These are phyloP conservation scores for Lasioglossum lativentre DNA, from an alignment of 2,888 invertebrate genomes.

Conservation along the genomic window DNA sequence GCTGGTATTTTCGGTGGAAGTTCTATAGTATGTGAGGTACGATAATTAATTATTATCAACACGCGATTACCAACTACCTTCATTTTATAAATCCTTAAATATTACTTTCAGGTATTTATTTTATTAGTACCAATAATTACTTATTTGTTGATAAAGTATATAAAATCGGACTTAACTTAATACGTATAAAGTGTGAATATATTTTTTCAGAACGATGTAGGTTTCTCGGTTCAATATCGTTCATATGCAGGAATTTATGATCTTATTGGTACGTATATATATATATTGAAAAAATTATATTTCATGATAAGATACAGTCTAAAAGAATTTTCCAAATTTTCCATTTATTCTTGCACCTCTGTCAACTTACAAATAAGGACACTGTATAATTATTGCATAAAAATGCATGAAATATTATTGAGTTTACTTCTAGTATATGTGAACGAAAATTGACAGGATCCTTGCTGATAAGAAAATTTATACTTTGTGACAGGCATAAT, in stretches of 20 bases:
- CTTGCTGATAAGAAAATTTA: neutral
- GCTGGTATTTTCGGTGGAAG: slow-evolving; percentile 85
- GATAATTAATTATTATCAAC: slow-evolving; percentile 17
- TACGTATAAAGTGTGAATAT: neutral
- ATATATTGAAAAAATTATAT: neutral
- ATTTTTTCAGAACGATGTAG: slow-evolving; percentile 85
- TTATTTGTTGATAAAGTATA: too few relatives aligned
- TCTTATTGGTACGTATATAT: slow-evolving; percentile 84
- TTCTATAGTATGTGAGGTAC: slow-evolving; percentile 86
- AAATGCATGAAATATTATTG: neutral
- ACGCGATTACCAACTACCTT: too few relatives aligned
- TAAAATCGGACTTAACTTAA: too few relatives aligned
- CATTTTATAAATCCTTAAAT: neutral
- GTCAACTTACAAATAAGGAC: too few relatives aligned
- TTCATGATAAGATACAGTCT: neutral
- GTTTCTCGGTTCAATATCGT: slow-evolving; percentile 86
- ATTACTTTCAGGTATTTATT: neutral
- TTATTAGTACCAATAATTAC: neutral
- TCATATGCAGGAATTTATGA: slow-evolving; percentile 85
- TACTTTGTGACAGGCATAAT: slow-evolving; percentile 84
- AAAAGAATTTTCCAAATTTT: neutral
- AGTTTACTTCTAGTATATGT: neutral
- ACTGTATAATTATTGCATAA: neutral
- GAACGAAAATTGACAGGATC: neutral
- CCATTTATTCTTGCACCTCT: neutral